Evolutionary conservation across 1,140 invertebrate species (phyloP), one percentile per base, ranked within the genome.

Genomic region (Atta texana): DNA sequence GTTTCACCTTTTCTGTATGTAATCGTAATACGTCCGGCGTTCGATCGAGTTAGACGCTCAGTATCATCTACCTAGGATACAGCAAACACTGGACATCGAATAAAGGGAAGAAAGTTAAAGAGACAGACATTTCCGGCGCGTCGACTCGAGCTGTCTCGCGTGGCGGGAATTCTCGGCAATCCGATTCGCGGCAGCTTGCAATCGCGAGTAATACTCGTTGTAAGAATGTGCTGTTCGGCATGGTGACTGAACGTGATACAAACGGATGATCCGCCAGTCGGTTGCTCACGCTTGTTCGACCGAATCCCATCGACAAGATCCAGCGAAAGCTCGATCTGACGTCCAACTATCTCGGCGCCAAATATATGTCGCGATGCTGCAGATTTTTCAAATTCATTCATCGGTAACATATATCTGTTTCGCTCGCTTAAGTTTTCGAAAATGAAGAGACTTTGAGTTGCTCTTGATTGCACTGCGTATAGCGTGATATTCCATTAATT

Each of bases 11-110:
- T 10, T 53, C 44, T 16, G 3, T 39, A 31, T 6, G 57, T 51
- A 34, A 34, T 14, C 21, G 55, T 39, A 39, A 39, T 39, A 39
- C 34, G 31, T 3, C 53, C n/a, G n/a, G 39, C n/a, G 39, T n/a
- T 31, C 59, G 44, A 51, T 78, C 75, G 75, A 14, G 57, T 12
- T 10, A 44, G 21, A 31, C 12, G 39, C 16, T 72, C 34, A 3
- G 14, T 64, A 5, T 61, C 21, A 55, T 82, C 80, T 74, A 82
- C 68, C 80, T 82, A n/a, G 68, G 78, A 49, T 44, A 72, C 31
- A 72, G 18, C 53, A 31, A 82, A 34, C 51, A 49, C 21, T 34
- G 51, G n/a, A 53, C 34, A 3, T 59, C 34, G 78, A 59, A 72
- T 16, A 49, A 72, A 21, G 63, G 34, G 24, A 34, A 34, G 28